Evolutionary conservation across 1,140 invertebrate genomes (phyloP), one percentile per base, ranked within the genome.

Genomic region (Macrosteles quadrilineatus): DNA sequence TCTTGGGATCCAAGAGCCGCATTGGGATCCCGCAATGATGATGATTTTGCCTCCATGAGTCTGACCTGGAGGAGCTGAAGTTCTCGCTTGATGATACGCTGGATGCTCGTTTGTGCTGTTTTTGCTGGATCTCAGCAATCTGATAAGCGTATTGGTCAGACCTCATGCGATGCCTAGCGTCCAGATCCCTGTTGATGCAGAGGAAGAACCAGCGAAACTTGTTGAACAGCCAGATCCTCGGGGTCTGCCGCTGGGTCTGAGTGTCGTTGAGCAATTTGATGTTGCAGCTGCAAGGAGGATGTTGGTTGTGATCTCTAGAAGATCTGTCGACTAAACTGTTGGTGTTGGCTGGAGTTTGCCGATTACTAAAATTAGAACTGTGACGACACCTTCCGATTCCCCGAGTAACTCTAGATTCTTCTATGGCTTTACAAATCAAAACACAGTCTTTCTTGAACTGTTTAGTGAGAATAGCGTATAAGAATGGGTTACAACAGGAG

Each of bases 371-470:
- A 80, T 95, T 95, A 27, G 91, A 93, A 71, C 91, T 92, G 80
- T 95, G 91, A 32, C 92, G 80, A 76, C 93, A 94, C 55, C 92
- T 83, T 0, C 93, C 93, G 69, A 95, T 95, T 12, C 92, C 91
- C 14, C 93, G 84, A 0, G 93, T 94, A 0, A 96, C 94, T 29
- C 94, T 83, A 0, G 93, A 95, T 77, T 97, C 95, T 80, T 97
- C 95, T 73, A 97, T 96, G 9, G 94, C 91, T 78, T 96, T 94
- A 80, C 96, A 98, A 57, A 98, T 92, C 73, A 96, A 87, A 0
- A 97, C 93, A 80, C 96, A 98, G 78, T 98, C 97, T 80, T 97
- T 97, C 79, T 98, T 98, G 79, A 98, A 98, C 77, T 98, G 96
- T 79, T 98, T 98, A 0, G 96, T 98, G 68, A 98, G 86, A 70